A percentile compares a stretch with the other conserved stretches of the same genome.
Evolutionary conservation across 2,113 vertebrate genomes (phyloP).

Genomic region (Megaceryle torquata): DNA sequence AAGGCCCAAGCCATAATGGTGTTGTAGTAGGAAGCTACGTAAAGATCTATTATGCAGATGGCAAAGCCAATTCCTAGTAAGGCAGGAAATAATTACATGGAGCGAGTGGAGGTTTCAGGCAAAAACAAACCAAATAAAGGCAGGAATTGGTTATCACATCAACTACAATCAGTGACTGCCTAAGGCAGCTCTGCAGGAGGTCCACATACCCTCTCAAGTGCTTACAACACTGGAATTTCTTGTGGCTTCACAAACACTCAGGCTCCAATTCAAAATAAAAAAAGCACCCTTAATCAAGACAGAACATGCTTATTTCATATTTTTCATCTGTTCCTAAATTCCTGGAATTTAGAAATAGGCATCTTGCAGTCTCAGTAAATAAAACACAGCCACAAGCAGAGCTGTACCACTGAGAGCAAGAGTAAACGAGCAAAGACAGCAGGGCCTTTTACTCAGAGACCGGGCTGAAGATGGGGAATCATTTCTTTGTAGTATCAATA

Average conservation of each 20-base stretch:
- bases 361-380: neutral
- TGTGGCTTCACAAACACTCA: neutral
- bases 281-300: neutral
- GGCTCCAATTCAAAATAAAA: neutral
- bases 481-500: neutral
- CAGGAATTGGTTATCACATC: neutral
- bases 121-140: neutral
- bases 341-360: neutral
- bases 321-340: neutral
- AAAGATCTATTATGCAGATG: constrained; percentile 95
- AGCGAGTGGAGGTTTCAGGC: neutral
- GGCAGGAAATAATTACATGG: neutral
- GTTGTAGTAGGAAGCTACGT: constrained; percentile 97
- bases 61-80: constrained; percentile 90
- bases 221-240: neutral
- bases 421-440: neutral
- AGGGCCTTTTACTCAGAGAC: neutral
- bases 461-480: neutral
- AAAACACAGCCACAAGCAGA: neutral
- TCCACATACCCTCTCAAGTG: neutral
- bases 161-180: neutral
- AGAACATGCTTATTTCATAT: neutral
- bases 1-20: constrained; percentile 99
- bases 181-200: neutral
- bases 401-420: neutral